phyloP scores from a whole-genome alignment of 2,888 invertebrate genomes.

The Papilio gigon region DNA sequence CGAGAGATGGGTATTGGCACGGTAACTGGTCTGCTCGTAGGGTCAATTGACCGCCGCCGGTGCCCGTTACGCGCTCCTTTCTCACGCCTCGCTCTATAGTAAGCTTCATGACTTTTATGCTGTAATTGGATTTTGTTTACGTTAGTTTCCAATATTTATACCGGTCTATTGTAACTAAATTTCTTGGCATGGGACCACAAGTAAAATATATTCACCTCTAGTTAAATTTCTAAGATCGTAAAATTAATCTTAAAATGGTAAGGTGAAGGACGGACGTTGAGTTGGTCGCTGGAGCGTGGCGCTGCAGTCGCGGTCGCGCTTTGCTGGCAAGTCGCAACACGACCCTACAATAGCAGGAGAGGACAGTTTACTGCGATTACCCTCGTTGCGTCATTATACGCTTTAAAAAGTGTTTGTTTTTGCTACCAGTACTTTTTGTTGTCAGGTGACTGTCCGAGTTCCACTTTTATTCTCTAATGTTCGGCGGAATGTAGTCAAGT shows the following conservation, averaged over 20 bases:
- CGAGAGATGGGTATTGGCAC: conserved; percentile 42
- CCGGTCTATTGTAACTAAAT: no score
- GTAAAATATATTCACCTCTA: not conserved
- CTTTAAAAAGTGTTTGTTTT: not conserved
- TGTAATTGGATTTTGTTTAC: not conserved
- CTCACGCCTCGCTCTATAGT: conserved; percentile 51
- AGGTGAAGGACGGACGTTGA: conserved; percentile 22
- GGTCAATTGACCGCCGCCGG: conserved; percentile 50
- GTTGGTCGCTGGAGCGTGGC: conserved; percentile 16
- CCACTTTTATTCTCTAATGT: no score
- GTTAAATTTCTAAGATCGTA: not conserved
- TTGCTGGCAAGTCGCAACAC: not conserved
- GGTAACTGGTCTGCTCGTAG: conserved; percentile 45
- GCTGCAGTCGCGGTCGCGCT: not conserved
- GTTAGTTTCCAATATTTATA: no score
- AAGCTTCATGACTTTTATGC: conserved; percentile 24
- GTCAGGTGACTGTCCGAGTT: not conserved
- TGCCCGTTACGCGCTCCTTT: conserved; percentile 51
- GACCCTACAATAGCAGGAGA: conserved; percentile 23
- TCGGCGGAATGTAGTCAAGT: no score
- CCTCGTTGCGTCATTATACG: conserved; percentile 8
- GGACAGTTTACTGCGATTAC: conserved; percentile 7
- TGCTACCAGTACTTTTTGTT: not conserved
- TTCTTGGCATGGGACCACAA: no score
- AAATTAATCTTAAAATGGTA: not conserved